Evolutionary conservation across 2,113 vertebrate species (phyloP).

Genomic region (Alces alces): DNA sequence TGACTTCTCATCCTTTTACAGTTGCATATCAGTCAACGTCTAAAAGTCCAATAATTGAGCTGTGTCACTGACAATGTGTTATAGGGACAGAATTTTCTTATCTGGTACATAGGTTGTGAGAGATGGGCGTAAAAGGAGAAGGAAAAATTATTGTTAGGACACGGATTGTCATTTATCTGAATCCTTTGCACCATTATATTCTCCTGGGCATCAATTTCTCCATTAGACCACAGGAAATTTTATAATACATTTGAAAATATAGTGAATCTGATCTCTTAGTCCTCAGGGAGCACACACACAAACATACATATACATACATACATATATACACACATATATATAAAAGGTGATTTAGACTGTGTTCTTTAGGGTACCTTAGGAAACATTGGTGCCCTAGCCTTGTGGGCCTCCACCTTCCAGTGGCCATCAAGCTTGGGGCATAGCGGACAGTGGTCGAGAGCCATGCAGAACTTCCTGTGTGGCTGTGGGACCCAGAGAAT

Average conservation of each 20-base stretch:
- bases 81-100: background rate
- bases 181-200: background rate
- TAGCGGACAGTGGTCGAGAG: background rate
- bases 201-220: background rate
- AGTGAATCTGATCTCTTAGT: background rate
- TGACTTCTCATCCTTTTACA: background rate
- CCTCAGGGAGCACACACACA: background rate
- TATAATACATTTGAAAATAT: background rate
- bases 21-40: background rate
- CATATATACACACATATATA: background rate
- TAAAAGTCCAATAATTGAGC: background rate
- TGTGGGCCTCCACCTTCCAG: background rate
- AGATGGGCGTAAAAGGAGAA: background rate
- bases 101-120: background rate
- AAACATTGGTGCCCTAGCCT: background rate
- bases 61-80: background rate
- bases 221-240: background rate
- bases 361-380: background rate
- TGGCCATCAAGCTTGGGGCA: background rate
- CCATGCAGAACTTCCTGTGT: background rate
- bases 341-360: background rate
- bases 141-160: background rate
- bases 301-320: too few relatives aligned
- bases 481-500: background rate
- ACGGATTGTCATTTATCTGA: background rate